Evolutionary conservation across 2,113 vertebrate species (phyloP).

Genomic region (Gasterosteus nipponicus): DNA sequence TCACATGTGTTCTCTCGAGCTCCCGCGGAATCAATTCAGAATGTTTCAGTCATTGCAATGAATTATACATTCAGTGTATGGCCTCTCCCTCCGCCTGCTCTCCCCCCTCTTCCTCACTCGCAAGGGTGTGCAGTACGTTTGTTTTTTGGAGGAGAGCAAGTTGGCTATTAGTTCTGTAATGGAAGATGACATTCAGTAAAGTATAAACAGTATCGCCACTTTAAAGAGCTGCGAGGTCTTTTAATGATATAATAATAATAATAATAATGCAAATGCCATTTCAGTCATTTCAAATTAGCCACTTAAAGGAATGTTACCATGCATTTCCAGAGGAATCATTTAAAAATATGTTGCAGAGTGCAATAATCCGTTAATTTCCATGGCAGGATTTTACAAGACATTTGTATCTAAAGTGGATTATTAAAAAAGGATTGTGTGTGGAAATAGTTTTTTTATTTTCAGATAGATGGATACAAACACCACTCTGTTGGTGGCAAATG

Average conservation of each 20-base stretch:
- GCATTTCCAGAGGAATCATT: conserved; percentile 64
- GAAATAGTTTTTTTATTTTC: conserved; percentile 3
- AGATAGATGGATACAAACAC: conserved; percentile 12
- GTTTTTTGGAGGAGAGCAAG: conserved; percentile 12
- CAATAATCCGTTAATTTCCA: conserved; percentile 57
- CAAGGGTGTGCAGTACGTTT: conserved; percentile 4
- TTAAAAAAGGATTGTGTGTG: conserved; percentile 41
- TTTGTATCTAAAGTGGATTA: conserved; percentile 43
- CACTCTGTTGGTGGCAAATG: conserved; percentile 27
- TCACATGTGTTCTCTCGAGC: not conserved
- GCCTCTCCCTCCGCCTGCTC: not conserved
- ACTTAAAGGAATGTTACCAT: conserved; percentile 49
- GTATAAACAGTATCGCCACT: conserved; percentile 38
- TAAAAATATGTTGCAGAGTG: conserved; percentile 39
- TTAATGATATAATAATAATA: conserved; percentile 33
- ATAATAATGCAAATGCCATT: conserved; percentile 43
- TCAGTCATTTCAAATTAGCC: conserved; percentile 71
- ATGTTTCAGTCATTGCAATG: conserved; percentile 20
- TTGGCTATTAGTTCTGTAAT: conserved; percentile 48
- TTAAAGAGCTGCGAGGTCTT: conserved; percentile 32
- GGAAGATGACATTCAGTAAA: conserved; percentile 39
- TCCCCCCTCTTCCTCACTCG: not conserved
- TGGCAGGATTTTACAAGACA: conserved; percentile 25
- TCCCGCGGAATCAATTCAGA: conserved; percentile 14
- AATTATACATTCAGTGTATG: conserved; percentile 27